Evolutionary conservation across 2,113 vertebrate species (phyloP).

Genomic region (Psittacara wagleri): DNA sequence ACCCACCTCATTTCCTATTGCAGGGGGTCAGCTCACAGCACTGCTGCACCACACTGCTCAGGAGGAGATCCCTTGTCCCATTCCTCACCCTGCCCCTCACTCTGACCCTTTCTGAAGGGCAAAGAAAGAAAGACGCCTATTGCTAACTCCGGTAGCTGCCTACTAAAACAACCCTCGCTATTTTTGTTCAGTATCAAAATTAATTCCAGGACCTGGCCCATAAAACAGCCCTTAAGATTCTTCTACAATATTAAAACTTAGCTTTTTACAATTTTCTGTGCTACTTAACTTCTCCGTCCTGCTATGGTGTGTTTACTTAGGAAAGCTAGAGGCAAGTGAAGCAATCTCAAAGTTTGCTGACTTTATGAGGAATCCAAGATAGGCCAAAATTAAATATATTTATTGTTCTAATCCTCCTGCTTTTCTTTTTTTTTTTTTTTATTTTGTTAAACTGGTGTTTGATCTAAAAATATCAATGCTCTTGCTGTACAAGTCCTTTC

Average conservation of each 20-base stretch:
- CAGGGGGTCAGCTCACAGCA: not conserved
- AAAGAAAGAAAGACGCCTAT: not conserved
- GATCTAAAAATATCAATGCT: not conserved
- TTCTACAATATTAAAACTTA: not conserved
- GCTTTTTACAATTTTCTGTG: not conserved
- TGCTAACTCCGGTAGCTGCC: not conserved
- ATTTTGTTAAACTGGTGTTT: not conserved
- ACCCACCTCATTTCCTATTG: rapidly evolving
- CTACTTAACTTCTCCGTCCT: not conserved
- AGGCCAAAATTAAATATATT: constrained; percentile 13
- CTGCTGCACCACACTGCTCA: not conserved
- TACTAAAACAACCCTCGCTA: not conserved
- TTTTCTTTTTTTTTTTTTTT: not conserved
- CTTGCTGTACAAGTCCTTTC: not conserved
- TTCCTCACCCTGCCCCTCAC: not conserved
- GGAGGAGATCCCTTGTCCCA: not conserved
- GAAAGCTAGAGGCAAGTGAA: not conserved
- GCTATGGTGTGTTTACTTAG: not conserved
- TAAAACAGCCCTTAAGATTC: not conserved
- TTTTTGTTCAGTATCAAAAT: not conserved
- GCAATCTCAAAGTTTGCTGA: not conserved
- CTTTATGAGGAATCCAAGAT: not conserved
- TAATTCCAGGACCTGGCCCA: not conserved
- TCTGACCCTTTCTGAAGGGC: not conserved
- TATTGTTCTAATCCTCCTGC: constrained; percentile 12